Base-by-base conservation (phyloP, 1,140 invertebrate genomes). In the Bombus haemorrhoidalis region DNA sequence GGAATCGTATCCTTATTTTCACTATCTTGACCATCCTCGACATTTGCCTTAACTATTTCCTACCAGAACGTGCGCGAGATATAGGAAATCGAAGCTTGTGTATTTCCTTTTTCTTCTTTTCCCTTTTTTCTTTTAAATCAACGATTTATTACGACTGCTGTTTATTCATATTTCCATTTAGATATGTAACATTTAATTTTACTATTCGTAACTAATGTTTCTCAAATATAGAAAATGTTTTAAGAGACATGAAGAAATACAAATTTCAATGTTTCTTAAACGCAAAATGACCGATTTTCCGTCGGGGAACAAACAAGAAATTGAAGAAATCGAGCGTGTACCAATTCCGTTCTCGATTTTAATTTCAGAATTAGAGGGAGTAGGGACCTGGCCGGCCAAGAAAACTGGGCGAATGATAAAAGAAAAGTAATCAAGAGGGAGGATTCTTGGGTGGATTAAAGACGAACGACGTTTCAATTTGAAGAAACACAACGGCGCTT, bases 381-480 rank as follows among this genome's bases (percentile, higher is more conserved):
- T 3, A 0, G 10, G 28, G 28, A 62, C 57, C 10, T n/a, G 10
- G 0, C 10, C 4, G 28, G 10, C 9, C 10, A 62, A n/a, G 59
- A 28, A 62, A 62, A 62, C 28, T 62, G 59, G 28, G 28, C 59
- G 28, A 62, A 62, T 28, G 59, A 62, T 62, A 62, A 62, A 62
- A 62, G 64, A 66, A 32, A 66, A 32, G 64, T n/a, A 66, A 66
- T 66, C 64, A 32, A 66, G 64, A 34, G 64, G 15, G 64, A 66
- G 64, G 6, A 66, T 66, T 15, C 64, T 32, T 32, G 64, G 32
- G 15, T 32, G 12, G 64, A 66, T 66, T 66, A 66, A 66, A 32
- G 64, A 32, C 64, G 64, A 66, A 15, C n/a, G 64, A 32, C n/a
- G 64, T 66, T 66, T 66, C 66, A 68, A 68, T 68, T 68, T 25